phyloP scores from a whole-genome alignment of 2,797 vertebrate species.

The Cryptoprocta ferox region DNA sequence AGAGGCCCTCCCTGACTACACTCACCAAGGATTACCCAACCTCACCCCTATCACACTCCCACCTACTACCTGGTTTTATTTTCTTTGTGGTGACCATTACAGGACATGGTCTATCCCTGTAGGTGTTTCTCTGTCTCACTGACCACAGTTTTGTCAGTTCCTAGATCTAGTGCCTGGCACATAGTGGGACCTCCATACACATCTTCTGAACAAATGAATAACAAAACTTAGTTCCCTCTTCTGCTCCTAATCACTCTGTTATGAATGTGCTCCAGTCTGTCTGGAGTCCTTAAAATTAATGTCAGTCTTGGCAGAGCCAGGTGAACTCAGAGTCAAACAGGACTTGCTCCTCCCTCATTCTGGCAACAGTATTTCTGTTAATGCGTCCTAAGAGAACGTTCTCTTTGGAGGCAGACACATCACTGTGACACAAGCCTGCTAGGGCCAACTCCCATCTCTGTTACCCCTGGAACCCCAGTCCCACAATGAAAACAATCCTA shows the following conservation, averaged over 20 bases:
- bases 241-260: background rate
- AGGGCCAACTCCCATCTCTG: fast-evolving
- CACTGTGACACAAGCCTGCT: background rate
- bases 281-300: background rate
- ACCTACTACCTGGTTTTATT: background rate
- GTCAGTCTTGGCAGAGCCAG: background rate
- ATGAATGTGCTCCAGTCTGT: background rate
- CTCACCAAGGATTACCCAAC: background rate
- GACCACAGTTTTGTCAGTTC: background rate
- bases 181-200: too few relatives aligned
- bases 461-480: background rate
- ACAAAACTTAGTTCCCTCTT: too few relatives aligned
- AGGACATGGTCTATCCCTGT: background rate
- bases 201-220: background rate
- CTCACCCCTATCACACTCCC: too few relatives aligned
- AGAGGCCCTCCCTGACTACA: background rate
- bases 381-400: background rate
- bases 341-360: background rate
- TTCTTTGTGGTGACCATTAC: background rate
- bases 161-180: background rate
- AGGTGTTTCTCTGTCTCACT: background rate
- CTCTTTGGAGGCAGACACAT: background rate
- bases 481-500: background rate
- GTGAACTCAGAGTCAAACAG: background rate
- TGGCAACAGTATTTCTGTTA: background rate